These are phyloP conservation scores for Acronicta alni DNA, from an alignment of 2,888 invertebrate species.

Conservation along the genomic window DNA sequence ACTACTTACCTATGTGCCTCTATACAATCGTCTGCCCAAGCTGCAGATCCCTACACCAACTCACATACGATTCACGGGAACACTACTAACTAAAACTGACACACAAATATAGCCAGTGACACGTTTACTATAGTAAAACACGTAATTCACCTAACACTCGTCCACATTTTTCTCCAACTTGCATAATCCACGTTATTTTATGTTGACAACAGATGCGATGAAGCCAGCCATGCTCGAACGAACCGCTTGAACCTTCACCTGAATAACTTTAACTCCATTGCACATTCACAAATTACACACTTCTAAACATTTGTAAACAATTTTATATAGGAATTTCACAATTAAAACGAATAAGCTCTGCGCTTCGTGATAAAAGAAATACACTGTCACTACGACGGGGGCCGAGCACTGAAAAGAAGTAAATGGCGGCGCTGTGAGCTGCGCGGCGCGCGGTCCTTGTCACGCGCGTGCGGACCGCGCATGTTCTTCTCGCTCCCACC, in stretches of 20 bases:
- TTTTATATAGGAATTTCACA: conserved; percentile 82
- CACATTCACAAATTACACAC: conserved; percentile 71
- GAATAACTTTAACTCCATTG: conserved; percentile 68
- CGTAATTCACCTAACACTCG: conserved; percentile 84
- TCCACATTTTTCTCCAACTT: conserved; percentile 85
- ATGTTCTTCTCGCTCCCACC: conserved; percentile 71
- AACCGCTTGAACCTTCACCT: conserved; percentile 67
- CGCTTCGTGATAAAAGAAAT: conserved; percentile 73
- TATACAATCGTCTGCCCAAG: conserved; percentile 27
- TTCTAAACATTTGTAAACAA: conserved; percentile 74
- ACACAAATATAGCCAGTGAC: conserved; percentile 53
- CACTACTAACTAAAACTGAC: conserved; percentile 54
- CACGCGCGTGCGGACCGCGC: conserved; percentile 54
- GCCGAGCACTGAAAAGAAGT: conserved; percentile 84
- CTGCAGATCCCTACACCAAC: conserved; percentile 30
- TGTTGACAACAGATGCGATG: conserved; percentile 84
- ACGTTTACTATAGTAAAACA: conserved; percentile 59
- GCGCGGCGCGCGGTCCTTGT: conserved; percentile 75
- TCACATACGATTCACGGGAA: conserved; percentile 11
- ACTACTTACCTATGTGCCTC: conserved; percentile 35
- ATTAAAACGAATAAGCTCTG: conserved; percentile 79
- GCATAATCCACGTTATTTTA: conserved; percentile 87
- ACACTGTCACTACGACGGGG: conserved; percentile 85
- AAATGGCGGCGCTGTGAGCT: conserved; percentile 83
- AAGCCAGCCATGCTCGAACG: conserved; percentile 79